Percentiles rank a stretch among this genome's conserved stretches.
phyloP scores from a whole-genome alignment of 1,140 invertebrate species.

The Drosophila ironensis region DNA sequence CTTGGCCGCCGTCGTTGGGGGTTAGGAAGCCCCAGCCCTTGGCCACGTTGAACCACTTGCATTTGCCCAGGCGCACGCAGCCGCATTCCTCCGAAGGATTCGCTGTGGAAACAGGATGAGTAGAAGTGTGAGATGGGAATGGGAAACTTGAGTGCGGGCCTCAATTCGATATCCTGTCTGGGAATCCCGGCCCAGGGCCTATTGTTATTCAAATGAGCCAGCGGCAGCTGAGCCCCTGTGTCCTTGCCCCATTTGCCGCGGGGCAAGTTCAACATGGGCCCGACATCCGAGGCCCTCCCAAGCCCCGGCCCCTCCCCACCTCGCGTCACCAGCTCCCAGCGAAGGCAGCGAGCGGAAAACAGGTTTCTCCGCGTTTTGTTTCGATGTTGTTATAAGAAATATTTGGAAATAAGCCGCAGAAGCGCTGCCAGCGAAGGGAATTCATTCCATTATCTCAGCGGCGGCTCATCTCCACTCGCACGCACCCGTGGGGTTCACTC shows the following conservation, averaged over 20 bases:
- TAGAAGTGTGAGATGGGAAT: not conserved
- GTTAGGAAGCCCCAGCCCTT: constrained; percentile 97
- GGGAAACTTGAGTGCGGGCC: constrained; percentile 12
- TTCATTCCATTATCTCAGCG: constrained; percentile 54
- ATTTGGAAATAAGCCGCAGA: constrained; percentile 20
- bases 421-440: constrained; percentile 24
- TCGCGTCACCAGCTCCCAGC: not conserved
- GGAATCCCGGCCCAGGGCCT: constrained; percentile 13
- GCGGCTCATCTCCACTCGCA: constrained; percentile 41
- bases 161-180: constrained; percentile 57
- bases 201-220: constrained; percentile 72
- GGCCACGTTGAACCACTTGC: constrained; percentile 97
- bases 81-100: constrained; percentile 61
- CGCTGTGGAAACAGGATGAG: constrained; percentile 1
- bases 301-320: not conserved
- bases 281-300: not conserved
- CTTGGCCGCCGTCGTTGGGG: constrained; percentile 92
- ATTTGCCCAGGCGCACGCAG: constrained; percentile 87
- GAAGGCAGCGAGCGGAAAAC: constrained; percentile 49
- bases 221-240: constrained; percentile 57
- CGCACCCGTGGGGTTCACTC: constrained; percentile 31
- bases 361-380: no score
- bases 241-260: constrained; percentile 76
- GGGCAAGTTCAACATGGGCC: constrained; percentile 52
- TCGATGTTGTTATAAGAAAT: constrained; percentile 49